Percentiles rank a stretch among this genome's conserved stretches.
Conservation (phyloP, 2,797 vertebrate genomes). For the Anguilla marmorata region DNA sequence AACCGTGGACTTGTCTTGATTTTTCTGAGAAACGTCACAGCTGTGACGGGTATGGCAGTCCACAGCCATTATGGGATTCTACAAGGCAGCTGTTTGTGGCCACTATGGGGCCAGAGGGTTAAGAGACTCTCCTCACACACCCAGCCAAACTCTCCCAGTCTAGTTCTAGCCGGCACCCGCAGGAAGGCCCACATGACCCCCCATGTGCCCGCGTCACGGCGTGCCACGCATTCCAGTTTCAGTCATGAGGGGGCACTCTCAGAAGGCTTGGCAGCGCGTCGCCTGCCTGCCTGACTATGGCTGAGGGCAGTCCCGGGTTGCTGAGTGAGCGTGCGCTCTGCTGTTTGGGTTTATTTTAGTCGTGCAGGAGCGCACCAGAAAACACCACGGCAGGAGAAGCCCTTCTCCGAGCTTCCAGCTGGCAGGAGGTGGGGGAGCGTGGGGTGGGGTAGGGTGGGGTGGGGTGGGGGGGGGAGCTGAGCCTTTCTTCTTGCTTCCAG, state of each 20-base stretch:
- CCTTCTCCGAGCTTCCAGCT: conserved; percentile 4
- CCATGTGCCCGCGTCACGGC: conserved; percentile 1
- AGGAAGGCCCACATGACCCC: conserved; percentile 17
- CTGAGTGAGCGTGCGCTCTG: not conserved
- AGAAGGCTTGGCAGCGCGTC: not conserved
- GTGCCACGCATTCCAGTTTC: not conserved
- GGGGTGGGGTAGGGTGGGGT: not conserved
- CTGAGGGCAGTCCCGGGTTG: not conserved
- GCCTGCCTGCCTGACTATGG: not conserved
- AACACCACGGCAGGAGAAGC: not conserved
- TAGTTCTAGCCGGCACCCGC: not conserved
- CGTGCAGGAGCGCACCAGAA: conserved; percentile 8
- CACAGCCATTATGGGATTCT: no score
- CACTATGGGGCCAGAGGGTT: no score
- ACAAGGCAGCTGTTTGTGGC: not conserved
- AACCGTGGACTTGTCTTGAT: no score
- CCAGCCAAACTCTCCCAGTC: conserved; percentile 7
- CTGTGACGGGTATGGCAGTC: no score
- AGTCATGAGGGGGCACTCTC: conserved; percentile 16
- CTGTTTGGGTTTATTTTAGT: conserved; percentile 9
- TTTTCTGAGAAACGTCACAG: no score
- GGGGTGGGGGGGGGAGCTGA: not conserved
- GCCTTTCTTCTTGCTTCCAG: conserved; percentile 17
- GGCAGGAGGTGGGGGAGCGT: not conserved
- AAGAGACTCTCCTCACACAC: not conserved